Conservation (phyloP, 2,888 invertebrate species). For the Aleiodes alternator region DNA sequence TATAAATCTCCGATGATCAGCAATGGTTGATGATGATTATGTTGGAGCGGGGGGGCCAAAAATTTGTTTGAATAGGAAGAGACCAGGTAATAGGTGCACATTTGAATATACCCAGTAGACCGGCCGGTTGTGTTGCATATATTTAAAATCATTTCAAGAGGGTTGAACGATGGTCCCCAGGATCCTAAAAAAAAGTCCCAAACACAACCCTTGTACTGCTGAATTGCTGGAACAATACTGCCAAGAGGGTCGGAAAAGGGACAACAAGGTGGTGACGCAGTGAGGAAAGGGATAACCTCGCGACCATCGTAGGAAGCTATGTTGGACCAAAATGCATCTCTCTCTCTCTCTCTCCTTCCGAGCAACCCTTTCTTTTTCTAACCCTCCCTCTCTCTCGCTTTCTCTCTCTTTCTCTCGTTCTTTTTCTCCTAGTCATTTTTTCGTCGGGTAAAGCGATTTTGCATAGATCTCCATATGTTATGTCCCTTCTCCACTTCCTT, state of each 20-base stretch:
- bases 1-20: constrained; percentile 75
- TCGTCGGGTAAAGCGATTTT: constrained; percentile 72
- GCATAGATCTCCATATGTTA: constrained; percentile 75
- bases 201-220: constrained; percentile 63
- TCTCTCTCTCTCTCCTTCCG: constrained; percentile 34
- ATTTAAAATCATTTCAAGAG: constrained; percentile 71
- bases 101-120: constrained; percentile 72
- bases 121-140: constrained; percentile 71
- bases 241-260: constrained; percentile 49
- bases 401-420: constrained; percentile 9
- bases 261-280: constrained; percentile 14
- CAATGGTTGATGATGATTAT: constrained; percentile 44
- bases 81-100: constrained; percentile 72
- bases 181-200: constrained; percentile 46
- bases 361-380: constrained; percentile 15
- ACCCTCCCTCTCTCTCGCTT: constrained; percentile 29
- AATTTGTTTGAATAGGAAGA: constrained; percentile 74
- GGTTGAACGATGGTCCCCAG: constrained; percentile 56
- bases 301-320: constrained; percentile 34
- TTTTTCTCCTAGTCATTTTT: no score
- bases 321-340: constrained; percentile 46
- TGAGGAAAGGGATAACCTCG: constrained; percentile 57
- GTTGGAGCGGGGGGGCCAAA: constrained; percentile 43
- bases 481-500: constrained; percentile 54
- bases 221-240: constrained; percentile 72